Conservation (phyloP, 1,140 invertebrate genomes). For the Drosophila sp. region DNA sequence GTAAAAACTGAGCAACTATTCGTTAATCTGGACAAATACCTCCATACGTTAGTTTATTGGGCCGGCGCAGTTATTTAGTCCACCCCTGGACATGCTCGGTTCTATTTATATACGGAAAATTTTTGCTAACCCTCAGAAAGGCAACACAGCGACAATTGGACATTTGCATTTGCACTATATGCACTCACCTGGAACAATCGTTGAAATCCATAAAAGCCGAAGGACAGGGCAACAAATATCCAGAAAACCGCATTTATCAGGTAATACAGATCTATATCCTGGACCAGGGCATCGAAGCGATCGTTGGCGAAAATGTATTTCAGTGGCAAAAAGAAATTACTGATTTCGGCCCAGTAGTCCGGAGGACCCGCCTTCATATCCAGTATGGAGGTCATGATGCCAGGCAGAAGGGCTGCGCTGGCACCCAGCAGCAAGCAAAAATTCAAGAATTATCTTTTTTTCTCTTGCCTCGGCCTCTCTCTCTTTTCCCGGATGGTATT, state of each 20-base stretch:
- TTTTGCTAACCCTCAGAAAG: conserved; percentile 46
- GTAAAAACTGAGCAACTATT: too few relatives aligned
- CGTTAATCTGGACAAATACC: too few relatives aligned
- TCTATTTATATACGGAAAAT: conserved; percentile 69
- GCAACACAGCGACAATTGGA: conserved; percentile 10
- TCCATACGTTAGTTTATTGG: not conserved
- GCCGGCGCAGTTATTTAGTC: conserved; percentile 6
- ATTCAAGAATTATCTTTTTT: not conserved
- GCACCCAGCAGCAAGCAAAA: not conserved
- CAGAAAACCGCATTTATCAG: conserved; percentile 78
- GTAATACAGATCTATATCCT: conserved; percentile 77
- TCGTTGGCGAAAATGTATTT: conserved; percentile 79
- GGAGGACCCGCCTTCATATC: conserved; percentile 75
- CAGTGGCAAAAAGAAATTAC: conserved; percentile 77
- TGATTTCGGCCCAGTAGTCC: conserved; percentile 77
- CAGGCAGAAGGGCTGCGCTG: conserved; percentile 8
- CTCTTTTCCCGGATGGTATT: not conserved
- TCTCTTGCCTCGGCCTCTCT: not conserved
- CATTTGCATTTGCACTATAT: conserved; percentile 1
- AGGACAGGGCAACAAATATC: conserved; percentile 73
- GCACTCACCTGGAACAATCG: conserved; percentile 72
- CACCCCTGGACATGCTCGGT: conserved; percentile 44
- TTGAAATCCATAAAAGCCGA: conserved; percentile 70
- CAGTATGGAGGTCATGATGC: conserved; percentile 69
- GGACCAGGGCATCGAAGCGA: conserved; percentile 72